Evolutionary conservation across 2,797 vertebrate species (phyloP).

Genomic region (Oreochromis grahami): DNA sequence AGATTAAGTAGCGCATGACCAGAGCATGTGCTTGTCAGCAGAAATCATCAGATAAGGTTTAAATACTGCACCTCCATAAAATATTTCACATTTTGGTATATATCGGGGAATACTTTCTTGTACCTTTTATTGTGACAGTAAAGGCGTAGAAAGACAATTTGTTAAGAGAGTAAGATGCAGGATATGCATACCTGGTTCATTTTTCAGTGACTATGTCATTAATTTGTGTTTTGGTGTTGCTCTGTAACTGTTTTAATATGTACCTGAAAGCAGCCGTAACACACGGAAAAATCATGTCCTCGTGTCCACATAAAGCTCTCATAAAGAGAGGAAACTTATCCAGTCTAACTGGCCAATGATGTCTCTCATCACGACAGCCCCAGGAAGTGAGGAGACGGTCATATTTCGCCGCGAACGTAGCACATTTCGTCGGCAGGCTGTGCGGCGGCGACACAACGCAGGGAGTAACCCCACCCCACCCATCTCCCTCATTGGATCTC

Average conservation of each 20-base stretch:
- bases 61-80: not conserved
- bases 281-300: not conserved
- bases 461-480: conserved; percentile 98
- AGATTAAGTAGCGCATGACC: not conserved
- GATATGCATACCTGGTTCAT: not conserved
- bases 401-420: conserved; percentile 96
- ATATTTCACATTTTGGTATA: not conserved
- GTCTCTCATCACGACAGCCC: conserved; percentile 81
- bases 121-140: not conserved
- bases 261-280: not conserved
- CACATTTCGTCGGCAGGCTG: conserved; percentile 98
- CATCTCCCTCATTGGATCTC: conserved; percentile 97
- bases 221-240: not conserved
- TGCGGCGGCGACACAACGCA: conserved; percentile 98
- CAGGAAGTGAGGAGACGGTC: conserved; percentile 92
- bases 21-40: not conserved
- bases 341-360: conserved; percentile 45
- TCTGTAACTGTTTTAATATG: not conserved
- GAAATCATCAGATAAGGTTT: not conserved
- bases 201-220: not conserved
- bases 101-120: not conserved
- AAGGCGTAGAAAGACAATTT: not conserved
- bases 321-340: not conserved
- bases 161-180: not conserved
- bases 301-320: not conserved